phyloP scores from a whole-genome alignment of 1,140 invertebrate species.

The Copidosoma floridanum region DNA sequence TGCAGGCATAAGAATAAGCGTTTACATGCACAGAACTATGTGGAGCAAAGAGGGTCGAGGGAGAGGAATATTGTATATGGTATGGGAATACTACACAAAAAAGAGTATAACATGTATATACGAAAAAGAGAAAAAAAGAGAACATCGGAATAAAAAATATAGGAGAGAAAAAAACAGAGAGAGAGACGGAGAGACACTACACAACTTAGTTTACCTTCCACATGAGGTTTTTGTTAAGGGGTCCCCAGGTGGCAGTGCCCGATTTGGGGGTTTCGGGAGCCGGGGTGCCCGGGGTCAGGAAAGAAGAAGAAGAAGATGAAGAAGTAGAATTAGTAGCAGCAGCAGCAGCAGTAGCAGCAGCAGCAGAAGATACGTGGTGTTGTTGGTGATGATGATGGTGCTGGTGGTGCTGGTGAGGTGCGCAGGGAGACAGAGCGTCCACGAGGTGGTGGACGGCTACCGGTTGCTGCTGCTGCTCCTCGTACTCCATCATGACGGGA shows the following conservation, averaged over 20 bases:
- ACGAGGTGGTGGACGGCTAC: constrained; percentile 50
- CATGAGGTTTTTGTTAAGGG: constrained; percentile 66
- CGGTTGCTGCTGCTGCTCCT: constrained; percentile 32
- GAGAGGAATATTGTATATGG: too few relatives aligned
- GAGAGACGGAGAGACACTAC: background rate
- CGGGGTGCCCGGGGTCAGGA: constrained; percentile 54
- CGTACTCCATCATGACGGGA: too few relatives aligned
- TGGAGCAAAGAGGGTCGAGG: background rate
- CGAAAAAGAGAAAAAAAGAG: background rate
- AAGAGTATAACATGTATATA: too few relatives aligned
- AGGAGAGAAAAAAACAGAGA: background rate
- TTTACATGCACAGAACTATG: too few relatives aligned
- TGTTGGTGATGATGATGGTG: background rate
- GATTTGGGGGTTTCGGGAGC: constrained; percentile 65
- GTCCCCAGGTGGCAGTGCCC: constrained; percentile 64
- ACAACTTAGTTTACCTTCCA: constrained; percentile 64
- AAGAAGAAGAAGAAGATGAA: too few relatives aligned
- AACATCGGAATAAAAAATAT: background rate
- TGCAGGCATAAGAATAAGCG: too few relatives aligned
- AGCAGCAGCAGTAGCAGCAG: too few relatives aligned
- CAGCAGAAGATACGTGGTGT: too few relatives aligned
- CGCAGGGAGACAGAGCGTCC: constrained; percentile 60
- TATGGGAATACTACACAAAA: too few relatives aligned
- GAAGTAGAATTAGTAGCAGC: too few relatives aligned
- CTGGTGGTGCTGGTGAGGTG: constrained; percentile 50